Conservation (phyloP, 2,797 vertebrate species). For the Platyrinchus mystaceus region DNA sequence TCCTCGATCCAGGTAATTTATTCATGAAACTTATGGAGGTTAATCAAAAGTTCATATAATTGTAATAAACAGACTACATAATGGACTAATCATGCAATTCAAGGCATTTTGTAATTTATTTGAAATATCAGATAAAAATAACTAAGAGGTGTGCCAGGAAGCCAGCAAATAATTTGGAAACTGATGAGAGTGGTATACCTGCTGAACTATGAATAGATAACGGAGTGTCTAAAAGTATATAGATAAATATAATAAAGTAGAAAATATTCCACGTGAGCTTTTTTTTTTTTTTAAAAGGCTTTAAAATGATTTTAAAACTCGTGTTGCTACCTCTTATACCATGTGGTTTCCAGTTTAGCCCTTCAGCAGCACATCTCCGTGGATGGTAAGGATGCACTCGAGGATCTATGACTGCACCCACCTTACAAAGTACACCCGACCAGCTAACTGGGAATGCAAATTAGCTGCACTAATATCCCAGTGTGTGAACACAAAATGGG, state of each 20-base stretch:
- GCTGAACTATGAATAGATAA: conserved; percentile 72
- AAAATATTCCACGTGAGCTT: neutral
- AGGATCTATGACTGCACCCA: neutral
- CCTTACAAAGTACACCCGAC: neutral
- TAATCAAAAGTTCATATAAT: conserved; percentile 75
- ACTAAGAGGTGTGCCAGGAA: conserved; percentile 73
- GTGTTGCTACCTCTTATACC: neutral
- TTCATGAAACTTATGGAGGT: conserved; percentile 73
- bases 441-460: neutral
- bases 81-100: conserved; percentile 75
- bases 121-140: conserved; percentile 77
- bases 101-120: conserved; percentile 75
- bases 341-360: neutral
- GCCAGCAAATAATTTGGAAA: conserved; percentile 73
- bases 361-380: neutral
- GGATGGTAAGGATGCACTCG: neutral
- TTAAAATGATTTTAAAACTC: conserved; percentile 1
- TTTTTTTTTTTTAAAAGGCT: neutral
- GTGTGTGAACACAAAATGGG: neutral
- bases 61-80: conserved; percentile 74
- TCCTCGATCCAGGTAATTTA: conserved; percentile 73
- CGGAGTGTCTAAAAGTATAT: conserved; percentile 38
- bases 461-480: neutral
- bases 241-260: conserved; percentile 51
- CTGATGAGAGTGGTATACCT: conserved; percentile 68